Percentiles rank a stretch among this genome's conserved stretches.
Evolutionary conservation across 2,888 invertebrate genomes (phyloP).

Genomic region (Adineta ricciae): DNA sequence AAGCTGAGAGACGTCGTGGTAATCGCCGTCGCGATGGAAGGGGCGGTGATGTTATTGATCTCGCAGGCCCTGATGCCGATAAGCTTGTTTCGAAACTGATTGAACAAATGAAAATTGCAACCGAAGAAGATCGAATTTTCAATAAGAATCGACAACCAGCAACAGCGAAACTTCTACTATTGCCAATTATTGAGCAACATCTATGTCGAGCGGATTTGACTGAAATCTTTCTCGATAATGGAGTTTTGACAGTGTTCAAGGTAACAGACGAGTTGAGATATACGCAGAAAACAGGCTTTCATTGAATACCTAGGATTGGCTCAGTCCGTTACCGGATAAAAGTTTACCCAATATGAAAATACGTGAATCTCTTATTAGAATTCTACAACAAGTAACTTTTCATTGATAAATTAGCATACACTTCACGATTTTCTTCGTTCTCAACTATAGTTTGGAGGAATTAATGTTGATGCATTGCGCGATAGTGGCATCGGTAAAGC

Average conservation of each 20-base stretch:
- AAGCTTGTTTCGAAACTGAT: background rate
- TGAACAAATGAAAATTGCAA: slow-evolving; percentile 1
- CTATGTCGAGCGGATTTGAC: slow-evolving; percentile 25
- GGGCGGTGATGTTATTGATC: background rate
- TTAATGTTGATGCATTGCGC: slow-evolving; percentile 77
- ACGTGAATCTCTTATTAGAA: slow-evolving; percentile 67
- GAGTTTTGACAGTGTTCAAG: background rate
- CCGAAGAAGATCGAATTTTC: slow-evolving; percentile 9
- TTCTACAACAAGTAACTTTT: slow-evolving; percentile 49
- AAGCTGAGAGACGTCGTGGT: slow-evolving; percentile 16
- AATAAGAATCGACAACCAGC: slow-evolving; percentile 18
- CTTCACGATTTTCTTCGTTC: background rate
- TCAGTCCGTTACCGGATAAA: slow-evolving; percentile 92
- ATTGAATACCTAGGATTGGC: slow-evolving; percentile 63
- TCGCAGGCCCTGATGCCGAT: background rate
- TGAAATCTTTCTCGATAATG: slow-evolving; percentile 2
- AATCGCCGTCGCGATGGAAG: background rate
- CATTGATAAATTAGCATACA: background rate
- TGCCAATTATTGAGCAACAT: background rate
- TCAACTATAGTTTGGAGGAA: slow-evolving; percentile 66
- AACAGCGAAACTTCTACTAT: background rate
- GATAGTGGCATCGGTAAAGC: slow-evolving; percentile 96
- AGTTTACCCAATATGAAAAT: slow-evolving; percentile 88
- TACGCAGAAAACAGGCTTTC: background rate
- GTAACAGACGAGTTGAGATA: background rate